These are phyloP conservation scores for Chanos chanos DNA, from an alignment of 2,797 vertebrate genomes.

Conservation along the genomic window DNA sequence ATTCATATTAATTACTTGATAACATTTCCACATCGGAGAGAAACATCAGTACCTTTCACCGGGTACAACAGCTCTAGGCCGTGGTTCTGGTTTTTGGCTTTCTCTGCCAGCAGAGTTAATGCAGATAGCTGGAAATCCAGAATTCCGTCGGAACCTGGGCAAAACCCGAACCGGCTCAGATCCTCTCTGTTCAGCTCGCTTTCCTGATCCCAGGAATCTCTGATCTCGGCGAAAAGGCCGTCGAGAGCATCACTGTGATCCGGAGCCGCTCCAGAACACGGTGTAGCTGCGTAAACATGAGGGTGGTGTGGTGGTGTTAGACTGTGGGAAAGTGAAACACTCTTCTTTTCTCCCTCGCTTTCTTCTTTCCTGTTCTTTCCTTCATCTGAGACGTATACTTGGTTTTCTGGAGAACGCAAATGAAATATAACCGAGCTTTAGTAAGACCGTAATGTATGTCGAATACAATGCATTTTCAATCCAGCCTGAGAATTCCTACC, in stretches of 20 bases:
- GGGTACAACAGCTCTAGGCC: neutral
- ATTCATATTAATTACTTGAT: no score
- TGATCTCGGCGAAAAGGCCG: constrained; percentile 49
- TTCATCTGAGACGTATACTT: no score
- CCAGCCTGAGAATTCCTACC: no score
- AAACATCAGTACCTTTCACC: constrained; percentile 23
- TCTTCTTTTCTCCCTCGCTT: no score
- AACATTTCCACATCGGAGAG: neutral
- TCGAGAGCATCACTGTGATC: constrained; percentile 24
- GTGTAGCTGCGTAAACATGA: neutral
- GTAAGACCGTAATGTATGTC: no score
- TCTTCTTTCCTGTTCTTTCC: no score
- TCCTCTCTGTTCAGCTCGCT: constrained; percentile 32
- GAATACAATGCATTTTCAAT: no score
- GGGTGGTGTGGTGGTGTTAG: neutral
- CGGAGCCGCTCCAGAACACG: constrained; percentile 34
- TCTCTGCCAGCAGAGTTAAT: constrained; percentile 31
- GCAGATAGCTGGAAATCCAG: constrained; percentile 13
- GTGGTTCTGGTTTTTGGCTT: neutral
- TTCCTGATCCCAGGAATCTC: constrained; percentile 26
- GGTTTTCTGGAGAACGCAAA: no score
- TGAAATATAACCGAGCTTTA: no score
- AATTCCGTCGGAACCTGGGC: constrained; percentile 20
- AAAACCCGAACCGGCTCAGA: constrained; percentile 58
- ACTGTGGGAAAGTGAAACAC: no score